These are phyloP conservation scores for Periphyllus acericola DNA, from an alignment of 2,888 invertebrate species.

Conservation along the genomic window DNA sequence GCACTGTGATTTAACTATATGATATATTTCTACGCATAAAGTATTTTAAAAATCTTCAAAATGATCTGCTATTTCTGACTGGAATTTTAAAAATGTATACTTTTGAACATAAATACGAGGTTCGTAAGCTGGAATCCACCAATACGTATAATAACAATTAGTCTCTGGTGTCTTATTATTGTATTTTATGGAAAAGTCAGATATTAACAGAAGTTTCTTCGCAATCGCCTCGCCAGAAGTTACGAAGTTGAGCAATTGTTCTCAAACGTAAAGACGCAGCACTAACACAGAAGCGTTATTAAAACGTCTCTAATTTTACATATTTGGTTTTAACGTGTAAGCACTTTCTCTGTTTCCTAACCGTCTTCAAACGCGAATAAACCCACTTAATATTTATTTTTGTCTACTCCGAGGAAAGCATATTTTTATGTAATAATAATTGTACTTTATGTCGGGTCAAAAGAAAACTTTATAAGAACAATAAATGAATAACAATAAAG, in stretches of 20 bases:
- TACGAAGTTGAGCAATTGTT: slow-evolving; percentile 20
- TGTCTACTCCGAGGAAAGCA: too few species aligned
- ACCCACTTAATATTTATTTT: too few species aligned
- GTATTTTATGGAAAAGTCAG: not conserved
- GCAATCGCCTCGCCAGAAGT: not conserved
- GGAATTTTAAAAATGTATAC: too few species aligned
- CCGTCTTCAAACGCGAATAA: not conserved
- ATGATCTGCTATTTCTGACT: too few species aligned
- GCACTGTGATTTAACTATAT: too few species aligned
- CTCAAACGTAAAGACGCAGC: slow-evolving; percentile 1
- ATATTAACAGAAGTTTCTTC: slow-evolving; percentile 22
- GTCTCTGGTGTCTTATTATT: slow-evolving; percentile 18
- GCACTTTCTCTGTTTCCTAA: not conserved
- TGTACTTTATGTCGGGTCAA: too few species aligned
- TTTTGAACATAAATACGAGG: too few species aligned
- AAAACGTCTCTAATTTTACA: slow-evolving; percentile 15
- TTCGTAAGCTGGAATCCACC: not conserved
- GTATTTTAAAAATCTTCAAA: too few species aligned
- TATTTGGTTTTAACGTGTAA: not conserved
- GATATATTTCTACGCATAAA: too few species aligned
- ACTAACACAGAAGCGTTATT: slow-evolving; percentile 11
- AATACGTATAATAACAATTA: slow-evolving; percentile 9
- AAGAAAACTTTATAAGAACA: too few species aligned
- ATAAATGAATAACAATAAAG: too few species aligned
- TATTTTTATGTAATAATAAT: too few species aligned